Percentiles rank a stretch among this genome's conserved stretches.
Conservation (phyloP, 1,140 invertebrate genomes). For the Neelides sp. region DNA sequence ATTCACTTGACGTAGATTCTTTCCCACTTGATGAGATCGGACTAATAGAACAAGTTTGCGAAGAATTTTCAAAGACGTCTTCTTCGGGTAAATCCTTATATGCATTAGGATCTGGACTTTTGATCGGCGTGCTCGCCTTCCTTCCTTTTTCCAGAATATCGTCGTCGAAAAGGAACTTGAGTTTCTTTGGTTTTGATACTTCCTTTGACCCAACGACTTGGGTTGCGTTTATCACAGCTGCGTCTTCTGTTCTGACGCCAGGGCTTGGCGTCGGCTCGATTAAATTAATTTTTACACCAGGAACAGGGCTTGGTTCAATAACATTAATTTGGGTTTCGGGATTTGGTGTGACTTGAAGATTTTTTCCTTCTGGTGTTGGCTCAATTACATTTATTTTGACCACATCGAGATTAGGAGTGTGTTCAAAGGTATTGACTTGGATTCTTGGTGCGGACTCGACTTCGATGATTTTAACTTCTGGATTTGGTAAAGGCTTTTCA, state of each 20-base stretch:
- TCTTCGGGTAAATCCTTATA: background rate
- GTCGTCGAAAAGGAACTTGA: background rate
- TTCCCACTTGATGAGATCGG: no score
- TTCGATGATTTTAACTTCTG: slow-evolving; percentile 15
- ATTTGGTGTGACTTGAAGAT: background rate
- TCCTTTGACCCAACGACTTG: background rate
- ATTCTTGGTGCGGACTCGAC: background rate
- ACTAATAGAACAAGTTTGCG: no score
- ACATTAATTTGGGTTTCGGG: slow-evolving; percentile 14
- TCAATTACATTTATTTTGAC: background rate
- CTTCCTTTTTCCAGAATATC: background rate
- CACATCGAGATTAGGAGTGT: background rate
- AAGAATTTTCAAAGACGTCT: slow-evolving; percentile 2
- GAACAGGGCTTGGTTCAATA: slow-evolving; percentile 20
- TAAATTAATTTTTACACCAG: background rate
- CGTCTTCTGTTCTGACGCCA: background rate
- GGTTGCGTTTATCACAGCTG: background rate
- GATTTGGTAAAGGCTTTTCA: slow-evolving; percentile 7
- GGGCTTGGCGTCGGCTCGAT: background rate
- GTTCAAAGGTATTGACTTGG: background rate
- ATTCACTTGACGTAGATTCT: no score
- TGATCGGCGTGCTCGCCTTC: slow-evolving; percentile 2
- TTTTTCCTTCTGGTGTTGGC: background rate
- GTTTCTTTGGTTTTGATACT: background rate
- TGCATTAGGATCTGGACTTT: background rate